These are phyloP conservation scores for Thalassoma bifasciatum DNA, from an alignment of 2,113 vertebrate species.

Conservation along the genomic window DNA sequence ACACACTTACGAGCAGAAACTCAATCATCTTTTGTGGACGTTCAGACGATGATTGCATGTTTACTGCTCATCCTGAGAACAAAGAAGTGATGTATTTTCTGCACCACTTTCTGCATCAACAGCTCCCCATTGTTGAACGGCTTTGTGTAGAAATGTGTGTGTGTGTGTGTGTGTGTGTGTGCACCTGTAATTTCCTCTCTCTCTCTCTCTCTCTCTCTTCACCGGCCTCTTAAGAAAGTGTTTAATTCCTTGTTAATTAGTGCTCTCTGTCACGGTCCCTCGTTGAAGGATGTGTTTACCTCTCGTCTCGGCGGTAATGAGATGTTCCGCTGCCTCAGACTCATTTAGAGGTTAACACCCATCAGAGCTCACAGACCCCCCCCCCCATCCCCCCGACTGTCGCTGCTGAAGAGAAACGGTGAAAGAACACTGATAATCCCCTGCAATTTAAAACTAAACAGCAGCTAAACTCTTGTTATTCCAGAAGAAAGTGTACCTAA, in stretches of 20 bases:
- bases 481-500: background rate
- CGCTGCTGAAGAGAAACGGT: background rate
- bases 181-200: background rate
- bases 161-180: background rate
- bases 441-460: background rate
- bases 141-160: slow-evolving; percentile 2
- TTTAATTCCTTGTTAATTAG: slow-evolving; percentile 69
- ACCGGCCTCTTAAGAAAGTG: slow-evolving; percentile 50
- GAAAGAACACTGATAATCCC: background rate
- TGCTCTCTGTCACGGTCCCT: slow-evolving; percentile 53
- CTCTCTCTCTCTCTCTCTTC: slow-evolving; percentile 6
- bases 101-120: background rate
- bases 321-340: slow-evolving; percentile 59
- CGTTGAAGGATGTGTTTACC: slow-evolving; percentile 63
- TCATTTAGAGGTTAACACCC: slow-evolving; percentile 63
- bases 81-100: background rate
- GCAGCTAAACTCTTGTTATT: background rate
- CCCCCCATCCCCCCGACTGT: slow-evolving; percentile 14
- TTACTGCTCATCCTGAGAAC: background rate
- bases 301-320: slow-evolving; percentile 67
- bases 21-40: too few species aligned
- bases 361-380: slow-evolving; percentile 33
- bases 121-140: background rate
- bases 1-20: too few species aligned
- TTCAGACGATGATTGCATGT: background rate